A percentile compares a stretch with the other conserved stretches of the same genome.
phyloP scores from a whole-genome alignment of 2,797 vertebrate genomes.

The Microctenopoma lineatum region DNA sequence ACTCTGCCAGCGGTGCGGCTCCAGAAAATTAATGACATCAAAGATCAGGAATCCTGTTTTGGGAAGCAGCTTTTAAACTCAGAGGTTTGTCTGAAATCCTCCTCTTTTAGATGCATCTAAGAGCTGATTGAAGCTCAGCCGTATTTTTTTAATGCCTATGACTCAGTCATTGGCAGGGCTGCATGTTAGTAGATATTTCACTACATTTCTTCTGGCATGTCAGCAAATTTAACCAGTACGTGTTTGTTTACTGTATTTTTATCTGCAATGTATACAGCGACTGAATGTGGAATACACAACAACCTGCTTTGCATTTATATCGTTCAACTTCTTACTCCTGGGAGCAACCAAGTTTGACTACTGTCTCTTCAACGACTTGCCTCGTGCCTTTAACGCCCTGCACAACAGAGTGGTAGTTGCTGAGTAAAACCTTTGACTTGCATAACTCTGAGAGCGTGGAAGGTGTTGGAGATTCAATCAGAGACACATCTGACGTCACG shows the following conservation, averaged over 20 bases:
- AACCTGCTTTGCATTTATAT: slow-evolving; percentile 28
- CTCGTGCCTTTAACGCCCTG: not conserved
- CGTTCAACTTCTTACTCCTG: not conserved
- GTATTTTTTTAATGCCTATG: slow-evolving; percentile 4
- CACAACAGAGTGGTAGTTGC: not conserved
- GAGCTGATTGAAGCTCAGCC: slow-evolving; percentile 14
- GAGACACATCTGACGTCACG: no score
- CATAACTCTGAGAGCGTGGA: no score
- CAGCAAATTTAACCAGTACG: slow-evolving; percentile 25
- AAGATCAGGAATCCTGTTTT: slow-evolving; percentile 40
- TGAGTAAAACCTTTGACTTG: not conserved
- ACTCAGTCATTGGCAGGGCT: slow-evolving; percentile 13
- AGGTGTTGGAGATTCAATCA: no score
- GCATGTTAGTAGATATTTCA: slow-evolving; percentile 13
- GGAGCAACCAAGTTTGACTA: slow-evolving; percentile 7
- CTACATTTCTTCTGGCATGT: slow-evolving; percentile 7
- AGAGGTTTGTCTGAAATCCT: slow-evolving; percentile 25
- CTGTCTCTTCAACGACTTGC: not conserved
- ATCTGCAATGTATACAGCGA: not conserved
- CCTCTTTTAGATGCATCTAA: slow-evolving; percentile 21
- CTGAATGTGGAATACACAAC: not conserved
- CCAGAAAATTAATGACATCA: slow-evolving; percentile 37
- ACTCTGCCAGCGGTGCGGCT: slow-evolving; percentile 18
- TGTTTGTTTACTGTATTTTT: slow-evolving; percentile 27
- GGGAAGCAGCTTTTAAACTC: slow-evolving; percentile 18